Conservation (phyloP, 2,797 vertebrate species). For the Diplodus sargus region DNA sequence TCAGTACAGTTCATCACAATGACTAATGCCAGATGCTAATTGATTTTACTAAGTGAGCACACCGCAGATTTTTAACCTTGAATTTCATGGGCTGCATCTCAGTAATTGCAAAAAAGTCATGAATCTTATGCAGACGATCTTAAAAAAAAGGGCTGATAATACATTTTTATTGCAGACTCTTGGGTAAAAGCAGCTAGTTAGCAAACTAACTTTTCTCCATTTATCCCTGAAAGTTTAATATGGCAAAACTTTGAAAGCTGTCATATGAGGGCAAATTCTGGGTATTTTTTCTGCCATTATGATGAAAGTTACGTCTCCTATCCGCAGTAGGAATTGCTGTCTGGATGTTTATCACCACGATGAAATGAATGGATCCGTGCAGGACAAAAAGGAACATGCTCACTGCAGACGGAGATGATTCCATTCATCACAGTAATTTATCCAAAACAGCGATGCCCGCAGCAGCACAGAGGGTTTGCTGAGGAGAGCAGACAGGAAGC, state of each 20-base stretch:
- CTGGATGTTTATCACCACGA: conserved; percentile 36
- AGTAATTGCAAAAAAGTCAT: conserved; percentile 22
- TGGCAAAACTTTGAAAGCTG: conserved; percentile 5
- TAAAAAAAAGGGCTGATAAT: not conserved
- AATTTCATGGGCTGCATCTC: conserved; percentile 10
- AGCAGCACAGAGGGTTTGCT: conserved; percentile 31
- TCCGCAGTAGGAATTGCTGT: not conserved
- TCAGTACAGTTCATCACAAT: conserved; percentile 1
- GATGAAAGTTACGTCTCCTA: conserved; percentile 18
- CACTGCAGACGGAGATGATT: conserved; percentile 45
- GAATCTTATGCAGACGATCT: not conserved
- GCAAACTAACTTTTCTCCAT: not conserved
- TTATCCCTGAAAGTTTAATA: not conserved
- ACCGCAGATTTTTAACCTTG: conserved; percentile 18
- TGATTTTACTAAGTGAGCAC: not conserved
- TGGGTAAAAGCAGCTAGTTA: not conserved
- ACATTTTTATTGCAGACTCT: not conserved
- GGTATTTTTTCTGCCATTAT: conserved; percentile 23
- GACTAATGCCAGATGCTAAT: conserved; percentile 27
- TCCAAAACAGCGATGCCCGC: conserved; percentile 32
- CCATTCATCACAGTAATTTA: conserved; percentile 42
- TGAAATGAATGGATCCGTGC: conserved; percentile 31
- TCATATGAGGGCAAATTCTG: not conserved
- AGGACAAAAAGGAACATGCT: conserved; percentile 18
- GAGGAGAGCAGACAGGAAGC: conserved; percentile 30